phyloP scores from a whole-genome alignment of 35 echinoderm and acorn worm species.

The Chiridota heheva region DNA sequence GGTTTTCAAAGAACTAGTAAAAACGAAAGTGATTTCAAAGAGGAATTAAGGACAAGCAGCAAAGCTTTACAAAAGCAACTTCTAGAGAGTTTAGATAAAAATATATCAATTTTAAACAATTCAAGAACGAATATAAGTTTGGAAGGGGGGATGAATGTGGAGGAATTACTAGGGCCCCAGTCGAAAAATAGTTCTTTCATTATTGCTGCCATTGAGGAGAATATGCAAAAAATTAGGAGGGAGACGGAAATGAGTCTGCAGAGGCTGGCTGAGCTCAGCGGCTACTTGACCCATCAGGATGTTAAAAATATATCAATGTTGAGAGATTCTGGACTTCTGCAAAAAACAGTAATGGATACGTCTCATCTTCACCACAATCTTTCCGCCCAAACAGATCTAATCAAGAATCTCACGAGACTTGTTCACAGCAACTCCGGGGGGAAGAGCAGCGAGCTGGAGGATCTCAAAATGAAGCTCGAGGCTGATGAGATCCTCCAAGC shows the following conservation, averaged over 20 bases:
- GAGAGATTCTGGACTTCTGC: too few relatives aligned
- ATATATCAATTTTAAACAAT: constrained; percentile 34
- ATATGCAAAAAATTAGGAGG: constrained; percentile 80
- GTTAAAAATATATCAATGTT: too few relatives aligned
- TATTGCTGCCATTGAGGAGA: constrained; percentile 79
- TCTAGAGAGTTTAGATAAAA: constrained; percentile 44
- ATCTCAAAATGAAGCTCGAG: neutral
- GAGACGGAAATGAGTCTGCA: constrained; percentile 84
- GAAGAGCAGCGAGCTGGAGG: neutral
- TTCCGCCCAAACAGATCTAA: constrained; percentile 15
- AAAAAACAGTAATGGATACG: constrained; percentile 24
- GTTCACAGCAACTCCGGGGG: neutral
- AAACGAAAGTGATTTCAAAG: too few relatives aligned
- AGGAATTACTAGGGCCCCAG: constrained; percentile 28
- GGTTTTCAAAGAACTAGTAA: constrained; percentile 27
- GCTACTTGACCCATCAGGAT: constrained; percentile 40
- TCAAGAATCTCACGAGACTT: constrained; percentile 28
- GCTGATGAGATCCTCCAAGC: constrained; percentile 7
- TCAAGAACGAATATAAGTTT: too few relatives aligned
- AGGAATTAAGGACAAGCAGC: constrained; percentile 19
- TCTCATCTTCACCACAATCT: constrained; percentile 21
- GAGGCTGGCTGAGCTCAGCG: constrained; percentile 63
- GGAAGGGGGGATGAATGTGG: constrained; percentile 10
- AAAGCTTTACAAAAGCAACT: constrained; percentile 39
- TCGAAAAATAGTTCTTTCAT: constrained; percentile 69